phyloP scores from a whole-genome alignment of 2,888 invertebrate genomes.

The Polia nebulosa region DNA sequence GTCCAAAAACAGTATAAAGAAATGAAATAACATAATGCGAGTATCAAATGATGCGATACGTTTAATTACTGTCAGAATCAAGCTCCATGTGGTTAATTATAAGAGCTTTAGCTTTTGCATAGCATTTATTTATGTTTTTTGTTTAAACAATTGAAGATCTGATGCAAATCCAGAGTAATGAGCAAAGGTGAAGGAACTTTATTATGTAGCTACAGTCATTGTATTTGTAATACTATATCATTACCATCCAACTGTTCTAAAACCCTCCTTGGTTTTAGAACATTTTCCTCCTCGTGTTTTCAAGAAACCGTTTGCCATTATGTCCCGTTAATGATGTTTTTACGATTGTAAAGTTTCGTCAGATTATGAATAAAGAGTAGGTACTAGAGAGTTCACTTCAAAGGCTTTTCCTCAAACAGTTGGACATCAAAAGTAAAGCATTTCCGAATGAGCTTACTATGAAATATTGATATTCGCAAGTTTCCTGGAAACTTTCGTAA shows the following conservation, averaged over 20 bases:
- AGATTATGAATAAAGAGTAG: not conserved
- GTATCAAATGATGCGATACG: not conserved
- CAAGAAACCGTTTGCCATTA: constrained; percentile 1
- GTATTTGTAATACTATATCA: constrained; percentile 26
- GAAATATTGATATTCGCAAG: constrained; percentile 47
- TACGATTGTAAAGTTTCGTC: constrained; percentile 22
- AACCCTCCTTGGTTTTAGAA: constrained; percentile 1
- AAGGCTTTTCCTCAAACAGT: constrained; percentile 38
- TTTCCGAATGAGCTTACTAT: constrained; percentile 38
- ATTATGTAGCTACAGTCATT: not conserved
- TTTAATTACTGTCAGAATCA: not conserved
- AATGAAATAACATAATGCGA: not conserved
- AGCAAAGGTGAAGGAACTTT: not conserved
- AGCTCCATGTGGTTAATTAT: not conserved
- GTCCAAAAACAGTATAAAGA: no score
- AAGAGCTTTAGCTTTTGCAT: not conserved
- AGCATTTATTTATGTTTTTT: no score
- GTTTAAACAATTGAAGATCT: not conserved
- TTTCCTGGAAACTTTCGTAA: constrained; percentile 39
- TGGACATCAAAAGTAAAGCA: constrained; percentile 46
- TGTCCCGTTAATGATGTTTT: constrained; percentile 28
- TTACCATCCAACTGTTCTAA: constrained; percentile 11
- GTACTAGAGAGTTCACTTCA: constrained; percentile 12
- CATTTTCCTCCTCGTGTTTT: constrained; percentile 14
- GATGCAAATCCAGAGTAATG: constrained; percentile 1